These are phyloP conservation scores for Sylvilagus floridanus DNA, from an alignment of 2,797 vertebrate genomes.

Conservation along the genomic window DNA sequence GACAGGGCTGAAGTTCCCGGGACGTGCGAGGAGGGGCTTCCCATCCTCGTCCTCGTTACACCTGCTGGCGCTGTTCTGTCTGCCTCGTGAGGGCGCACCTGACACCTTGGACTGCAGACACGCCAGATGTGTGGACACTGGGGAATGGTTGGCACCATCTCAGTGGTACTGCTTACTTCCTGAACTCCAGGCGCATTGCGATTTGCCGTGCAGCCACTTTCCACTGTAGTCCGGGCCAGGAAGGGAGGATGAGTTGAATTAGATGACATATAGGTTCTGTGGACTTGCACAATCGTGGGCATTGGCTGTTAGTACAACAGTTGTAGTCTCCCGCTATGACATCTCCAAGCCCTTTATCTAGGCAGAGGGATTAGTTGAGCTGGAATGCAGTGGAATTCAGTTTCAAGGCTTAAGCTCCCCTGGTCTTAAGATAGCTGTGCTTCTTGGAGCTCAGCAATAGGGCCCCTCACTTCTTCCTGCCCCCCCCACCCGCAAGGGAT, in stretches of 20 bases:
- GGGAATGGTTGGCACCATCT: not conserved
- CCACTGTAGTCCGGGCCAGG: no score
- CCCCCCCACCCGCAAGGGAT: fast-evolving
- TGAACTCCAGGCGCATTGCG: fast-evolving
- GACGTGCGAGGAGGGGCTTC: not conserved
- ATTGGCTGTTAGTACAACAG: not conserved
- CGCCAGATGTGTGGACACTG: not conserved
- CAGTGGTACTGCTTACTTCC: not conserved
- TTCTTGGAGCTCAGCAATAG: not conserved
- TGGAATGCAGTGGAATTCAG: not conserved
- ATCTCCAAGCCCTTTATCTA: not conserved
- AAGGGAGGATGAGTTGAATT: fast-evolving
- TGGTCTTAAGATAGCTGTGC: not conserved
- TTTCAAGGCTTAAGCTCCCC: not conserved
- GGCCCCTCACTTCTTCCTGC: no score
- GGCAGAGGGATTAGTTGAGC: not conserved
- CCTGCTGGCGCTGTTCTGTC: no score
- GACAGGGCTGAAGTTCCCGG: not conserved
- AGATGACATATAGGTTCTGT: fast-evolving
- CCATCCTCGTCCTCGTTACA: not conserved
- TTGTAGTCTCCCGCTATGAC: not conserved
- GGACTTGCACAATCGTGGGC: not conserved
- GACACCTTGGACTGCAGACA: no score
- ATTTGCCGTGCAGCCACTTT: fast-evolving
- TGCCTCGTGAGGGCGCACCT: not conserved